phyloP scores from a whole-genome alignment of 37 sponge, comb jelly and placozoan genomes.

The Geodia barretti region DNA sequence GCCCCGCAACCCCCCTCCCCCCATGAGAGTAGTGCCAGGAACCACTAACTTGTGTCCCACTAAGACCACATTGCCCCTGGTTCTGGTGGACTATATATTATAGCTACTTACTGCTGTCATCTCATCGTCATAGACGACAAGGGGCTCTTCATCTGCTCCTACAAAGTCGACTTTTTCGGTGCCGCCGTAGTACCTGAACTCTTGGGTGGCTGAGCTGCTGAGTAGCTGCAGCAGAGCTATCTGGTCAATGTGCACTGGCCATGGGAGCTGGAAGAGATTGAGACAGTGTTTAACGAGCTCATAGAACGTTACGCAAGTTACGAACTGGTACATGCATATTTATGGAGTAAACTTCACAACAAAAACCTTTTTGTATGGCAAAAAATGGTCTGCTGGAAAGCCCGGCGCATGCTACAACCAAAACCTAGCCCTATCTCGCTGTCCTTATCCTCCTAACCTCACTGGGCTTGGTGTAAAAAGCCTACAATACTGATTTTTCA shows the following conservation, averaged over 20 bases:
- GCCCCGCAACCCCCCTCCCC: too few relatives aligned
- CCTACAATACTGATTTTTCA: not conserved
- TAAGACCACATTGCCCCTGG: too few relatives aligned
- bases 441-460: too few relatives aligned
- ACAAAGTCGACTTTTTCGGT: conserved; percentile 15
- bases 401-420: too few relatives aligned
- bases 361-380: not conserved
- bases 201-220: conserved; percentile 53
- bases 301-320: too few relatives aligned
- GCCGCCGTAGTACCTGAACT: conserved; percentile 23
- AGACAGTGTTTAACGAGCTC: too few relatives aligned
- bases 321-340: too few relatives aligned
- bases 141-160: conserved; percentile 14
- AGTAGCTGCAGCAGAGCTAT: conserved; percentile 49
- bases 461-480: too few relatives aligned
- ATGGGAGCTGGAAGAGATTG: conserved; percentile 30
- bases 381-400: not conserved
- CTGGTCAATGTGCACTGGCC: conserved; percentile 48
- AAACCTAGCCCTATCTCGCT: too few relatives aligned
- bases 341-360: not conserved
- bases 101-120: conserved; percentile 5
- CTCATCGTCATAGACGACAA: not conserved
- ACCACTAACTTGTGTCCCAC: too few relatives aligned
- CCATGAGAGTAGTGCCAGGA: too few relatives aligned
- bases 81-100: too few relatives aligned